phyloP scores from a whole-genome alignment of 2,888 invertebrate genomes.

The Gerris lacustris region DNA sequence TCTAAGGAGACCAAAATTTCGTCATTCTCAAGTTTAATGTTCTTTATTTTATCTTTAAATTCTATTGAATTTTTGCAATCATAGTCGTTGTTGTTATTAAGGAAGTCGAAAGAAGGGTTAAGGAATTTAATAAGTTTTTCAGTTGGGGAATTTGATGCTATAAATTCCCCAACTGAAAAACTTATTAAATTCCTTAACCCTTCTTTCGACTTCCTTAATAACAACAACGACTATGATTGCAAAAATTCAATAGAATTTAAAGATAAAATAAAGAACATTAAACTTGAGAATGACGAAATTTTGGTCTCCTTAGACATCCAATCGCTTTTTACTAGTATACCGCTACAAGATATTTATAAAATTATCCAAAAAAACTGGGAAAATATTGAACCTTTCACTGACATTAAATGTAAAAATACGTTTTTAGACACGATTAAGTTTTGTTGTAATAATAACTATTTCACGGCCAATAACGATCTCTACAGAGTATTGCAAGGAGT shows the following conservation, averaged over 20 bases:
- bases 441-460: not conserved
- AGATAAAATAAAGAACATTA: not conserved
- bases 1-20: not conserved
- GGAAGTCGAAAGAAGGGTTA: too few species aligned
- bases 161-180: not conserved
- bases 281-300: not conserved
- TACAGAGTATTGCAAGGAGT: not conserved
- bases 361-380: not conserved
- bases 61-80: too few species aligned
- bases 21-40: not conserved
- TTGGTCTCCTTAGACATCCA: not conserved
- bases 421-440: not conserved
- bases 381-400: not conserved
- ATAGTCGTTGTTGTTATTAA: too few species aligned
- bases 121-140: not conserved
- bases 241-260: not conserved
- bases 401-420: not conserved
- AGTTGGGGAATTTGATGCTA: not conserved
- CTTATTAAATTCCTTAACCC: not conserved
- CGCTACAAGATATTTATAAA: not conserved
- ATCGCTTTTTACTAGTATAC: not conserved
- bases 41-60: not conserved
- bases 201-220: too few species aligned
- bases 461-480: not conserved
- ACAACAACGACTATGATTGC: too few species aligned